A percentile compares a stretch with the other conserved stretches of the same genome.
phyloP scores from a whole-genome alignment of 2,888 invertebrate genomes.

The Eristalis arbustorum region DNA sequence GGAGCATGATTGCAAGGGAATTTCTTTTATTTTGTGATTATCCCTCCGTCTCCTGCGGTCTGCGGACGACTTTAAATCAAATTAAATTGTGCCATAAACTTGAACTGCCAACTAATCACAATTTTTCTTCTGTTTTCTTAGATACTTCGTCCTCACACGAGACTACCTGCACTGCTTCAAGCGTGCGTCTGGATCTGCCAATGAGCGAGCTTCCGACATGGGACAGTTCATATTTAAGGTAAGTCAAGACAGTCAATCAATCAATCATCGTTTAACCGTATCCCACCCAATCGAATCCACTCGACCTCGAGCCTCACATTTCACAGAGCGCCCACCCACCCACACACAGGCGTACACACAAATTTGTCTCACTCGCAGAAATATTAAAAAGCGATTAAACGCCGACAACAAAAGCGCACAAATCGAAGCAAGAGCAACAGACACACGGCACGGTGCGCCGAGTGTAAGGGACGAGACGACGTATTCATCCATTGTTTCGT shows the following conservation, averaged over 20 bases:
- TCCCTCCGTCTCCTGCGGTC: constrained; percentile 36
- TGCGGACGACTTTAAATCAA: constrained; percentile 35
- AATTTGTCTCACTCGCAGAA: constrained; percentile 30
- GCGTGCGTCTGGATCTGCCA: constrained; percentile 82
- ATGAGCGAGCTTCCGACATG: constrained; percentile 83
- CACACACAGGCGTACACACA: too few relatives aligned
- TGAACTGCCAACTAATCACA: not conserved
- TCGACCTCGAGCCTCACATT: constrained; percentile 43
- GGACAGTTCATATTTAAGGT: constrained; percentile 86
- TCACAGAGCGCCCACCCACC: not conserved
- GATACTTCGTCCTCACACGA: constrained; percentile 84
- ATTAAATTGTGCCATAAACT: constrained; percentile 24
- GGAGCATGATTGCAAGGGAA: constrained; percentile 38
- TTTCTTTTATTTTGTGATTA: constrained; percentile 58
- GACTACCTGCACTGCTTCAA: constrained; percentile 86
- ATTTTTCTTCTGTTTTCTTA: constrained; percentile 69
- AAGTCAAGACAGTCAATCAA: constrained; percentile 72
- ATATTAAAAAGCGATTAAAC: constrained; percentile 28
- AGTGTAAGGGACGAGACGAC: not conserved
- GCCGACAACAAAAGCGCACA: constrained; percentile 44
- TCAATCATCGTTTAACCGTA: constrained; percentile 38
- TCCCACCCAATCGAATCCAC: not conserved
- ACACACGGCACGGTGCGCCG: not conserved
- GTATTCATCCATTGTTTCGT: constrained; percentile 44
- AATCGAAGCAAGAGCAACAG: constrained; percentile 6